Evolutionary conservation across 2,113 vertebrate species (phyloP), one percentile per base, ranked within the genome.

Genomic region (Equus przewalskii): DNA sequence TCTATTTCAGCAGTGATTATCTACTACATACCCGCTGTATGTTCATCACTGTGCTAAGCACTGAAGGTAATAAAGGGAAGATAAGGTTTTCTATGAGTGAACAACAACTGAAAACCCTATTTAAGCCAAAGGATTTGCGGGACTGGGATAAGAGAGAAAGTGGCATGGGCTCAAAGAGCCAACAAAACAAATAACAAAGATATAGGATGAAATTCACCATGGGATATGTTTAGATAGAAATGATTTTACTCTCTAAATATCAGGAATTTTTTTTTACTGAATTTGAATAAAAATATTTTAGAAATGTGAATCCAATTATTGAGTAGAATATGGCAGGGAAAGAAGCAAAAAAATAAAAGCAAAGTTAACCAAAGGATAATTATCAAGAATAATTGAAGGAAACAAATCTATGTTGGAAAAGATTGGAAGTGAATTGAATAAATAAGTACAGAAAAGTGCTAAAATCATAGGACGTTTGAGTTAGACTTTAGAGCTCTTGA

Each of bases 211-310:
- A 91, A 36, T 92, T 44, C 11, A 65, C n/a, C 0, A 33, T 75
- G 19, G 24, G 2, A 2, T 78, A 69, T 69, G 18, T 78, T 41
- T 73, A 84, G 8, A n/a, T 46, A 89, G 8, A 89, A 85, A 73
- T 64, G 3, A 28, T 89, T 85, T 97, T 69, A 49, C 14, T 92
- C 28, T 58, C 16, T 89, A 73, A 54, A 67, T 51, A 91, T 22
- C 13, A 41, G 16, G 12, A 69, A 84, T 54, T 33, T 76, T 62
- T 41, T 41, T 19, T 82, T 5, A 62, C 30, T 91, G 36, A 81
- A 89, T 81, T 95, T 73, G 16, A 85, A 46, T 30, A 78, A 73
- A 64, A 70, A 4, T 76, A 54, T 82, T 76, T 95, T 95, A 85
- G 33, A 73, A 94, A 70, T 90, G 51, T 82, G 8, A 91, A 83